Base-by-base conservation (phyloP, 2,888 invertebrate genomes). In the Exephanes ischioxanthus region DNA sequence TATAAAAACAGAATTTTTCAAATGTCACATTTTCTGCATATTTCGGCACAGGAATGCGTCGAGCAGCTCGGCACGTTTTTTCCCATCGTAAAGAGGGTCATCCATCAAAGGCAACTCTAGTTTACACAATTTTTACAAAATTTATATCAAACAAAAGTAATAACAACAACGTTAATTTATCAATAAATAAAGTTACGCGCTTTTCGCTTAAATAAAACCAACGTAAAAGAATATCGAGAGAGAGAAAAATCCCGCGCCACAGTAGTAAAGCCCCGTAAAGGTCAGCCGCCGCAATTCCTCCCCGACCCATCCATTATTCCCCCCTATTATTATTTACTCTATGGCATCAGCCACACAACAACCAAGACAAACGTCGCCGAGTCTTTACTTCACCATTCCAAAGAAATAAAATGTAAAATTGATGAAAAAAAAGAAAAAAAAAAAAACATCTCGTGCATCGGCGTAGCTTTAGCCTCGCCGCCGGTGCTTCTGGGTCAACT, bases 351-450 rank as follows among this genome's bases (percentile, higher is more conserved):
- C 61, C 61, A 30, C 14, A 61, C 26, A 61, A 1, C 11, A 61
- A 5, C 30, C 26, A 30, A 45, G 26, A 63, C n/a, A 30, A 33
- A 66, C 16, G 30, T 51, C 51, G n/a, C 51, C 51, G 26, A 53
- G 14, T 75, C 48, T 66, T 76, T 53, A 76, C 58, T 33, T 66
- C 33, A 3, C 30, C 51, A 76, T 37, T 66, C 30, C 63, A 37
- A 76, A 63, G 66, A 76, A 76, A 76, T 66, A 76, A 75, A 63
- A 63, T 48, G 30, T n/a, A 19, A 76, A 63, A 76, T 76, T 66
- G 48, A 76, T 48, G 1, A 51, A 3, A 16, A 33, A 30, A 14
- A 61, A 61, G 26, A 3, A 55, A 14, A 61, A 61, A 55, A 3
- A 55, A 55, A 55, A 19, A 19, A 58, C 14, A 58, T 9, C 7